Conservation (phyloP, 2,888 invertebrate genomes). For the Chymomyza amoena region DNA sequence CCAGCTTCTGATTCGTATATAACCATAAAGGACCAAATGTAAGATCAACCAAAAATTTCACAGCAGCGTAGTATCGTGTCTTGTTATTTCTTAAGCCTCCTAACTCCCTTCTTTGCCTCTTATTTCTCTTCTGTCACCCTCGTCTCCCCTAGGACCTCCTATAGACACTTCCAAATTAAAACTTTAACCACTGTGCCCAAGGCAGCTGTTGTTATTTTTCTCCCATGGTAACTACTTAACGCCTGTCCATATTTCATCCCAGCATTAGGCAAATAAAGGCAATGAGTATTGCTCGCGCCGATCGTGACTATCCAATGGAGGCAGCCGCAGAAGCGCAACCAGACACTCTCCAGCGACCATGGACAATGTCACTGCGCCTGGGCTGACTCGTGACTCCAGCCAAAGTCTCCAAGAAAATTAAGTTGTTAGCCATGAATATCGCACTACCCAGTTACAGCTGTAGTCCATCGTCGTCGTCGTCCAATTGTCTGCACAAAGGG, state of each 20-base stretch:
- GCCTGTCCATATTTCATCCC: constrained; percentile 72
- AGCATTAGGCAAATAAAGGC: constrained; percentile 60
- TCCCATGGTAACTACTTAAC: constrained; percentile 67
- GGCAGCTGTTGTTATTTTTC: background rate
- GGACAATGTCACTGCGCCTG: constrained; percentile 15
- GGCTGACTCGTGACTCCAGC: background rate
- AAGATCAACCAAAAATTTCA: no score
- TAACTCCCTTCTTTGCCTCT: no score
- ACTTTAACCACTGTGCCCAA: background rate
- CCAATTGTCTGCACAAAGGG: background rate
- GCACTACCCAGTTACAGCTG: background rate
- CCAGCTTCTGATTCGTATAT: no score
- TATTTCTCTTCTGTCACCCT: no score
- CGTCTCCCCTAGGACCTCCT: no score
- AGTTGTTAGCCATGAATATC: background rate
- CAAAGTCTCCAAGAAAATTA: background rate
- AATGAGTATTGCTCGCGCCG: constrained; percentile 34
- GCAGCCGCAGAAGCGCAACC: constrained; percentile 9
- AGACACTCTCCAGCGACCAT: background rate
- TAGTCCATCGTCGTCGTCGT: background rate
- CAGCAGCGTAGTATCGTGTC: no score
- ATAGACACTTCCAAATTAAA: background rate
- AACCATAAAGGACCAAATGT: no score
- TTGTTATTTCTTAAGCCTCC: no score
- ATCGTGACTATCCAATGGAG: constrained; percentile 57